Conservation (phyloP, 2,888 invertebrate species). For the Phragmatobia fuliginosa region DNA sequence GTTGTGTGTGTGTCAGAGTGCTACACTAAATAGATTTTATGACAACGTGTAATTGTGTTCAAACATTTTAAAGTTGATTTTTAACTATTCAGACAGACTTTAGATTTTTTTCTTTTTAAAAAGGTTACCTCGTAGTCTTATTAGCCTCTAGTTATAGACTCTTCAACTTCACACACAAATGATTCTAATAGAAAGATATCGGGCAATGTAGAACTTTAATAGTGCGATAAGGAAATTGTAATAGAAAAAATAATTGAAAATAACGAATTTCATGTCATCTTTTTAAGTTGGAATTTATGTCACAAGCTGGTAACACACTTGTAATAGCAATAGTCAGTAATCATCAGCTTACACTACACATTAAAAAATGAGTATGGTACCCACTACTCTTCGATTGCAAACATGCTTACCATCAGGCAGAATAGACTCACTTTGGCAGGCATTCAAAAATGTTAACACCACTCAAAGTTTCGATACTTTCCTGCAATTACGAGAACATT, state of each 20-base stretch:
- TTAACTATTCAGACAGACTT: no score
- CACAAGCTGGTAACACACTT: not conserved
- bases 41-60: constrained; percentile 12
- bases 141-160: not conserved
- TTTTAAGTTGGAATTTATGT: not conserved
- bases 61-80: not conserved
- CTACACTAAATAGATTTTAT: constrained; percentile 9
- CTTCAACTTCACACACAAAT: not conserved
- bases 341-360: no score
- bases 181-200: not conserved
- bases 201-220: not conserved
- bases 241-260: not conserved
- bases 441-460: no score
- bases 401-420: no score
- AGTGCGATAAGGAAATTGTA: not conserved
- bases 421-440: no score
- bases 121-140: not conserved
- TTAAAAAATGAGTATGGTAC: no score
- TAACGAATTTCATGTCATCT: no score
- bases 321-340: no score
- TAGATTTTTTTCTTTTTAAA: no score
- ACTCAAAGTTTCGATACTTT: not conserved
- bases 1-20: constrained; percentile 21
- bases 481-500: not conserved
- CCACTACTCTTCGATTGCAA: no score